Percentiles rank a stretch among this genome's conserved stretches.
Conservation (phyloP, 2,888 invertebrate species). For the Notocelia uddmanniana region DNA sequence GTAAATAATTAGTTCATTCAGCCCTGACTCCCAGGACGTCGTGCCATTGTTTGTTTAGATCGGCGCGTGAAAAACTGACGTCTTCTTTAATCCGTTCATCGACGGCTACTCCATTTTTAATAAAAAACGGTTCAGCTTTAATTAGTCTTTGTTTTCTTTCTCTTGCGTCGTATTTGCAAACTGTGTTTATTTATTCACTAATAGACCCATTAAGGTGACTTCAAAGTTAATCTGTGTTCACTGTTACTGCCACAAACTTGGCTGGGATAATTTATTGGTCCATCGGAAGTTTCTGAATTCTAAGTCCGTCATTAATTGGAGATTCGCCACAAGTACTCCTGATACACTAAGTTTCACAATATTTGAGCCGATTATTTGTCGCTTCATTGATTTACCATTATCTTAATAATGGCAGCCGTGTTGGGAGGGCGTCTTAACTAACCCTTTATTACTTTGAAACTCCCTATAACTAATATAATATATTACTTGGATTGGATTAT, state of each 20-base stretch:
- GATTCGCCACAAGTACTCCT: conserved; percentile 61
- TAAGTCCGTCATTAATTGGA: conserved; percentile 73
- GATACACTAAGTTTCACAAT: conserved; percentile 65
- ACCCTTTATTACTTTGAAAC: conserved; percentile 53
- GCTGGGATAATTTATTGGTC: conserved; percentile 67
- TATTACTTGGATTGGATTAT: conserved; percentile 40
- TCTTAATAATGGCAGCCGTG: conserved; percentile 58
- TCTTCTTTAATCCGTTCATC: conserved; percentile 61
- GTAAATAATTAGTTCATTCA: conserved; percentile 84
- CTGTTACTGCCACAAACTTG: conserved; percentile 54
- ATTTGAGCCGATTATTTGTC: conserved; percentile 71
- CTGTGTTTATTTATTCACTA: conserved; percentile 49
- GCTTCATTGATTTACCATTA: conserved; percentile 67
- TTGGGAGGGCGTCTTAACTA: conserved; percentile 48
- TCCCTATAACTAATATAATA: conserved; percentile 40
- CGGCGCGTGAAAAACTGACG: conserved; percentile 66
- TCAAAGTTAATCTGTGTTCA: conserved; percentile 59
- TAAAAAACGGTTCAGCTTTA: conserved; percentile 35
- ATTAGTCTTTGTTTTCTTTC: conserved; percentile 40
- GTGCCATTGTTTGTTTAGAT: conserved; percentile 75
- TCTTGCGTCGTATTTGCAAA: conserved; percentile 20
- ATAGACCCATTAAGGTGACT: conserved; percentile 54
- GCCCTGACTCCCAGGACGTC: conserved; percentile 72
- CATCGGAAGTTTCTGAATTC: conserved; percentile 67
- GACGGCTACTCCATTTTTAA: conserved; percentile 38